A percentile compares a stretch with the other conserved stretches of the same genome.
Conservation (phyloP, 35 echinoderm and acorn worm species). For the Heliocidaris tuberculata region DNA sequence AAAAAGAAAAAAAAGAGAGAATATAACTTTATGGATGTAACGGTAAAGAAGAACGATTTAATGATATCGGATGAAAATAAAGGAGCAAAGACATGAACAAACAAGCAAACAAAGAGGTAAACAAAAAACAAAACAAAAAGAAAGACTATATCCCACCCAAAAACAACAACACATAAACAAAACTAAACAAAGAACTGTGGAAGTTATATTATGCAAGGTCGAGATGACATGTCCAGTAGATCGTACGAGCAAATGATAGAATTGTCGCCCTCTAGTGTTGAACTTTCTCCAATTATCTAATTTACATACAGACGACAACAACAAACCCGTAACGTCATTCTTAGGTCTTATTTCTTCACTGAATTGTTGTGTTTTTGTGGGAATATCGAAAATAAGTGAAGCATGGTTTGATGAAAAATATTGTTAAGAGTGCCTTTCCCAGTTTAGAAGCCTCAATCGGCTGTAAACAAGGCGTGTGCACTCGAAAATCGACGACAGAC, state of each 20-base stretch:
- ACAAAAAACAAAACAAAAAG: too few species aligned
- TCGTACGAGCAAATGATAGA: neutral
- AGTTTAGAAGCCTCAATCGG: neutral
- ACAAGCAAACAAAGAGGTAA: too few species aligned
- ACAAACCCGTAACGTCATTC: constrained; percentile 26
- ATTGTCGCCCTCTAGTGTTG: constrained; percentile 9
- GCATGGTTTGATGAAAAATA: neutral
- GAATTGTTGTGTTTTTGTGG: neutral
- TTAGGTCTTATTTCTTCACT: neutral
- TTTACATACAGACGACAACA: constrained; percentile 53
- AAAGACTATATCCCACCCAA: too few species aligned
- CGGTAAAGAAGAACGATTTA: too few species aligned
- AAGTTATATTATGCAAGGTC: neutral
- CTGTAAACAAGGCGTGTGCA: constrained; percentile 30
- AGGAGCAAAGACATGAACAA: too few species aligned
- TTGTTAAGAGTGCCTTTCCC: neutral
- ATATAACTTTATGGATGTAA: too few species aligned
- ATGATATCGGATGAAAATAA: too few species aligned
- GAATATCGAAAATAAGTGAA: neutral
- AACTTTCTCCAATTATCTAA: neutral
- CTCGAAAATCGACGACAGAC: neutral
- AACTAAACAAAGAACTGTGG: too few species aligned
- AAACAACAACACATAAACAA: too few species aligned
- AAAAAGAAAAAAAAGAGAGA: too few species aligned
- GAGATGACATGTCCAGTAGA: neutral